Base-by-base conservation (phyloP, 1,140 invertebrate genomes). In the Cataglyphis hispanica region DNA sequence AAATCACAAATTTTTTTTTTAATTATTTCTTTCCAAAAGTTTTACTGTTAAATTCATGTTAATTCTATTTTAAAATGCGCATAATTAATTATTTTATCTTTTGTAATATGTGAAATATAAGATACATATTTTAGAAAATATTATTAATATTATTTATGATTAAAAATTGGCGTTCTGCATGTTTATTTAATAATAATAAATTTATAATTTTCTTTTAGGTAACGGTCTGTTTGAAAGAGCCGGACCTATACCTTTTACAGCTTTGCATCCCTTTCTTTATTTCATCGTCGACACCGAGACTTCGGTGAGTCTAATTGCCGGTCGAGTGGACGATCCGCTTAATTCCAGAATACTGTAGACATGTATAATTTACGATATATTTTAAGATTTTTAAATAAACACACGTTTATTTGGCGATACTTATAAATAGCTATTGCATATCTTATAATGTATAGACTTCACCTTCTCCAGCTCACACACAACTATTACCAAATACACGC, bases 261-360 rank as follows among this genome's bases (percentile, higher is more conserved):
- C 97, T 1, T 96, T 97, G 80, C 97, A 97, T 94, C 97, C 97
- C 16, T 98, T 98, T 92, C 93, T 98, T 53, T 98, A 97, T 93
- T 98, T 98, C 92, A 97, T 98, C 60, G 96, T 98, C 93, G 97
- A 98, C 92, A 95, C 96, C 53, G 96, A 97, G 89, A 97, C 98
- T 11, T 96, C 97, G 90, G 97, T 98, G 27, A 95, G 97, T 58
- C 95, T 98, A 34, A 97, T 98, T 95, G 96, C 97, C 70, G 97
- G 97, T 67, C 97, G 97, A 92, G 96, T 98, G 91, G 96, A 97
- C 25, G 97, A 98, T 95, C 97, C 97, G 13, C 95, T 97, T 69
- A 98, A 97, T 94, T 96, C 97, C 77, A 96, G 97, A 93, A 97
- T 98, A 91, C 95, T 96, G 90, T 97, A 94, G 94, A 56, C 5